Evolutionary conservation across 2,888 invertebrate species (phyloP).

Genomic region (Pseudococcus longispinus): DNA sequence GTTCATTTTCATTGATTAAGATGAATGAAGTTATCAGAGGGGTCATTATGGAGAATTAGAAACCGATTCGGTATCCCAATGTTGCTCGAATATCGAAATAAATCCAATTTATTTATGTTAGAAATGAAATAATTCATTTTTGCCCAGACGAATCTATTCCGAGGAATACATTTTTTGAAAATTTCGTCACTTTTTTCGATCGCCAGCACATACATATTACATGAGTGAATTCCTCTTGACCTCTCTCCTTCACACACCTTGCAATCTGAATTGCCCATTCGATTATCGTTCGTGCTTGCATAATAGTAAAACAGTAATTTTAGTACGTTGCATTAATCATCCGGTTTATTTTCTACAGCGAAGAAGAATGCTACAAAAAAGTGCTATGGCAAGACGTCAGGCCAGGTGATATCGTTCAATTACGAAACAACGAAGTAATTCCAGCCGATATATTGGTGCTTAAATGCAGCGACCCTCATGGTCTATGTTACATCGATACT

Average conservation of each 20-base stretch:
- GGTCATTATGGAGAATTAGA: too few species aligned
- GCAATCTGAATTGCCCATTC: too few species aligned
- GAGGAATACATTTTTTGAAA: too few species aligned
- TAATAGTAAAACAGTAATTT: not conserved
- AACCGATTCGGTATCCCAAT: too few species aligned
- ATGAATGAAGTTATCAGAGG: not conserved
- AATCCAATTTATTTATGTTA: too few species aligned
- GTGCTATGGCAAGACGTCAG: conserved; percentile 88
- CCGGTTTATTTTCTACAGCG: conserved; percentile 66
- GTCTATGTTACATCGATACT: conserved; percentile 57
- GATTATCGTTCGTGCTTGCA: not conserved
- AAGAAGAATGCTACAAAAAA: conserved; percentile 81
- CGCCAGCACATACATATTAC: too few species aligned
- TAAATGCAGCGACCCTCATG: conserved; percentile 81
- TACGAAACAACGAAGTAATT: conserved; percentile 95
- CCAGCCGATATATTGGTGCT: conserved; percentile 94
- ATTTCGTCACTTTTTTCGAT: too few species aligned
- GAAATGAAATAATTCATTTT: too few species aligned
- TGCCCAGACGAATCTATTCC: too few species aligned
- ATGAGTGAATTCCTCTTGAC: too few species aligned
- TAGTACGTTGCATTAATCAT: not conserved
- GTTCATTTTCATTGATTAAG: not conserved
- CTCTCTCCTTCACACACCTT: too few species aligned
- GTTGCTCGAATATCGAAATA: too few species aligned
- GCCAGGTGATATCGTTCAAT: conserved; percentile 92